Conservation (phyloP, 2,888 invertebrate species). For the Polymixis lichenea region DNA sequence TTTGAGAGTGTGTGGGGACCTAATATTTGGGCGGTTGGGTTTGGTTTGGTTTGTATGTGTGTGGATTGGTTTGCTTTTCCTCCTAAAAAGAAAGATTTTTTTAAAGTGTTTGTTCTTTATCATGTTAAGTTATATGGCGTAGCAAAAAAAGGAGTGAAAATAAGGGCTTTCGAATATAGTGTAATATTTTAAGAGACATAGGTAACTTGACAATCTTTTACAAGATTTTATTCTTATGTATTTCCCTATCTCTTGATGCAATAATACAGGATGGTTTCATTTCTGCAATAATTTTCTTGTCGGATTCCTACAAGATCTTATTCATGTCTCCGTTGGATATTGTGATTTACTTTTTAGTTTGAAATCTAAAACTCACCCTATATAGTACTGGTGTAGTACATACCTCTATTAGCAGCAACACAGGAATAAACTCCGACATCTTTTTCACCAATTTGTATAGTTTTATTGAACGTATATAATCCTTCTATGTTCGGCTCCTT, state of each 20-base stretch:
- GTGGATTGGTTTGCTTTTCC: slow-evolving; percentile 77
- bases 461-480: slow-evolving; percentile 74
- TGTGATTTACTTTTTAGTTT: too few relatives aligned
- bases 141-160: too few relatives aligned
- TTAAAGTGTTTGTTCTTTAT: neutral
- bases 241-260: neutral
- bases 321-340: neutral
- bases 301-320: neutral
- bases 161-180: too few relatives aligned
- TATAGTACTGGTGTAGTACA: neutral
- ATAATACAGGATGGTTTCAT: neutral
- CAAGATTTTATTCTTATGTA: neutral
- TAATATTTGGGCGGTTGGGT: slow-evolving; percentile 81
- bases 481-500: slow-evolving; percentile 76
- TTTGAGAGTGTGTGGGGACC: slow-evolving; percentile 77
- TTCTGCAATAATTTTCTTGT: neutral
- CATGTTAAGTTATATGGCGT: neutral
- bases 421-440: slow-evolving; percentile 82
- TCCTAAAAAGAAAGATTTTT: slow-evolving; percentile 70
- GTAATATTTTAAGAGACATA: neutral
- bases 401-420: slow-evolving; percentile 84
- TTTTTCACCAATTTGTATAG: slow-evolving; percentile 69
- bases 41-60: slow-evolving; percentile 69
- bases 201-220: neutral
- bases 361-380: neutral